Evolutionary conservation across 2,113 vertebrate species (phyloP).

Genomic region (Stegostoma tigrinum): DNA sequence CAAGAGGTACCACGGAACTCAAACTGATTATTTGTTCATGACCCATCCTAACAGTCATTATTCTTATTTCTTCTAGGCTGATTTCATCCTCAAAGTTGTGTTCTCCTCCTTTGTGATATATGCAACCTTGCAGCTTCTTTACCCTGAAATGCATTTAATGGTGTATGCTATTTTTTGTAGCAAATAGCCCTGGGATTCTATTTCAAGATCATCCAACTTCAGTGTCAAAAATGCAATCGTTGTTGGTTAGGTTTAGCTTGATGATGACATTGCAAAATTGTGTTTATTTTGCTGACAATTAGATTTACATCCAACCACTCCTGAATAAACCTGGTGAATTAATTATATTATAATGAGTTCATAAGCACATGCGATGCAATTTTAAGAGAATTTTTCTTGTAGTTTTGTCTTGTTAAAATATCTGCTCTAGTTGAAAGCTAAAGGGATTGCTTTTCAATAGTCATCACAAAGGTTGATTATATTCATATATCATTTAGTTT

Average conservation of each 20-base stretch:
- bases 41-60: neutral
- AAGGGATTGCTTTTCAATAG: conserved; percentile 78
- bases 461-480: conserved; percentile 85
- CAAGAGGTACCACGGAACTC: no score
- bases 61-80: neutral
- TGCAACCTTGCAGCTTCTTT: neutral
- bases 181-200: neutral
- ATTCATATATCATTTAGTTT: conserved; percentile 78
- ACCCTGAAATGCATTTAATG: neutral
- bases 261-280: neutral
- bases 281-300: neutral
- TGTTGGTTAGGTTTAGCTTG: neutral
- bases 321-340: neutral
- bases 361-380: conserved; percentile 54
- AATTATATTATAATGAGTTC: neutral
- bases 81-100: neutral
- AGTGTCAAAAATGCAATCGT: neutral
- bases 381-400: conserved; percentile 66
- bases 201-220: neutral
- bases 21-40: neutral
- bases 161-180: neutral
- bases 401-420: conserved; percentile 68
- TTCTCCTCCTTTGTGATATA: neutral
- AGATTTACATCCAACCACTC: neutral
- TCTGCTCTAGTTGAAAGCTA: conserved; percentile 68